phyloP scores from a whole-genome alignment of 2,797 vertebrate genomes.

The Sardinella longiceps region DNA sequence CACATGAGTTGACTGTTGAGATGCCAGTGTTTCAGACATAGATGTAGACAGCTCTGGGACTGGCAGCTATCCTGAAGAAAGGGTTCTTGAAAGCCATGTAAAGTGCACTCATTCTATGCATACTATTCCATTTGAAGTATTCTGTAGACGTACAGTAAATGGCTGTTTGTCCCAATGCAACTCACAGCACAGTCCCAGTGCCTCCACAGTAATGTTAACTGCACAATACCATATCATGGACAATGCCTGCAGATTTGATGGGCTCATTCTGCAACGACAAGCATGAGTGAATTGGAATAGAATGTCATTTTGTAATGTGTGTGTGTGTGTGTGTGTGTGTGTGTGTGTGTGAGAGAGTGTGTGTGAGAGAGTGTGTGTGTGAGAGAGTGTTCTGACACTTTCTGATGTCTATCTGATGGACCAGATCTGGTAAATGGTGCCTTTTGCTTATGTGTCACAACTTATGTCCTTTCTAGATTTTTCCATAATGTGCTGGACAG shows the following conservation, averaged over 20 bases:
- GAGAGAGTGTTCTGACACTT: too few relatives aligned
- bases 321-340: constrained; percentile 13
- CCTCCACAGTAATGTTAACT: background rate
- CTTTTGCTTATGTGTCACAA: background rate
- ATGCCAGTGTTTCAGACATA: background rate
- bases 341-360: background rate
- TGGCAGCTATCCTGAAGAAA: background rate
- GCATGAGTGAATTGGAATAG: constrained; percentile 21
- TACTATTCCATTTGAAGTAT: background rate
- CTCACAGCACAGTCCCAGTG: background rate
- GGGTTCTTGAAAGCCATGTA: background rate
- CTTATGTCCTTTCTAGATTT: background rate
- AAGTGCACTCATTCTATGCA: background rate
- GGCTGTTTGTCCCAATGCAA: background rate
- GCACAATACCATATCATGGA: background rate
- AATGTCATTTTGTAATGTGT: background rate
- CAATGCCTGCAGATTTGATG: background rate
- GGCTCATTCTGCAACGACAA: background rate
- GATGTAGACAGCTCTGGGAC: background rate
- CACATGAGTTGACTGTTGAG: background rate
- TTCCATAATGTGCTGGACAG: background rate
- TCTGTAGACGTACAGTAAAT: background rate
- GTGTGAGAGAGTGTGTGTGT: background rate
- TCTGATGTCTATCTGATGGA: background rate
- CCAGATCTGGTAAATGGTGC: constrained; percentile 3